Percentiles rank a stretch among this genome's conserved stretches.
These are phyloP conservation scores for Polydrusus tereticollis DNA, from an alignment of 2,888 invertebrate genomes.

Conservation along the genomic window DNA sequence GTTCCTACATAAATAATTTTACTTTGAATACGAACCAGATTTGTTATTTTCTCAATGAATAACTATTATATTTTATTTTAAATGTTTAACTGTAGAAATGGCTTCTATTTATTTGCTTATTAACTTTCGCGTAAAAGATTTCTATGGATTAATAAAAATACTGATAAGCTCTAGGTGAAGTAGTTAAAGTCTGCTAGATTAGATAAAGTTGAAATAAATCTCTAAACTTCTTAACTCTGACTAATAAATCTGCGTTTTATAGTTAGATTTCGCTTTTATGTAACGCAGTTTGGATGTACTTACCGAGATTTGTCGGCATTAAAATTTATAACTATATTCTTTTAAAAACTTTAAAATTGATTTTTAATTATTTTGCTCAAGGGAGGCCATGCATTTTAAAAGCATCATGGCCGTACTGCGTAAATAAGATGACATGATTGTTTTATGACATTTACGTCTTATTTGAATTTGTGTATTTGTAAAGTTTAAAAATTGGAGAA, in stretches of 20 bases:
- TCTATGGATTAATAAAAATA: not conserved
- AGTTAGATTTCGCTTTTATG: not conserved
- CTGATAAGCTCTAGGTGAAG: not conserved
- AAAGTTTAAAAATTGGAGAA: too few species aligned
- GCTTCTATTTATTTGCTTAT: not conserved
- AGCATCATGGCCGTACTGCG: too few species aligned
- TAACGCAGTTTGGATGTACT: not conserved
- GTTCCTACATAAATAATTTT: too few species aligned
- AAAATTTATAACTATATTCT: too few species aligned
- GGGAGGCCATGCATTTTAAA: too few species aligned
- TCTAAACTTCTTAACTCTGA: not conserved
- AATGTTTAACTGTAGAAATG: not conserved
- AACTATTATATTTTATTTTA: not conserved
- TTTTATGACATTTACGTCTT: too few species aligned
- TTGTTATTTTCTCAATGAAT: not conserved
- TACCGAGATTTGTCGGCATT: not conserved
- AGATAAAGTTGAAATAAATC: not conserved
- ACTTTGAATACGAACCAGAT: too few species aligned
- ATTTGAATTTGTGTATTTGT: too few species aligned
- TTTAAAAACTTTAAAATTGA: too few species aligned
- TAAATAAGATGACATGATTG: too few species aligned
- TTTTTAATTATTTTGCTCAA: too few species aligned
- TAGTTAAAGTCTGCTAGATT: not conserved
- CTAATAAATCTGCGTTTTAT: not conserved
- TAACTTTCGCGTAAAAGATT: not conserved